Evolutionary conservation across 1,140 invertebrate species (phyloP), one percentile per base, ranked within the genome.

Genomic region (Tetramorium simillimum): DNA sequence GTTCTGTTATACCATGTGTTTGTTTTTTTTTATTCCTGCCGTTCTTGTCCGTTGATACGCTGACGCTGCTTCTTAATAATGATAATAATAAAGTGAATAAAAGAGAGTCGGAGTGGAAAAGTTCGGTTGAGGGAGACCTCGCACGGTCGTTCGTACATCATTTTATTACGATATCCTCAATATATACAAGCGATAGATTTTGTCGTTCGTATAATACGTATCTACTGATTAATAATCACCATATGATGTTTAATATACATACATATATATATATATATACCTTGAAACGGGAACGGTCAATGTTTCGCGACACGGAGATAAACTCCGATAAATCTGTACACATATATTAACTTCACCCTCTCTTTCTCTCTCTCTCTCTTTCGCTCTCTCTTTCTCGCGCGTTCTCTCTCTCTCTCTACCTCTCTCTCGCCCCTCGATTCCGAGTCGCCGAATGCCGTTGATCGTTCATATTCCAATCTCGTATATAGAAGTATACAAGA

Each of bases 151-250:
- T 93, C 91, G 89, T 93, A 93, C 91, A 93, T 93, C 89, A 92
- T 91, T 93, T 94, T 94, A 94, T 93, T 94, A 94, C 70, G 91
- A 91, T 92, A 93, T 89, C 91, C 88, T 93, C 86, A 91, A 86
- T 92, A 93, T 94, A 93, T 94, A 94, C 92, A 94, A 93, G 91
- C 93, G 93, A 89, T 93, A 93, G 92, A 91, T 92, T 92, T 92
- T 88, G 72, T 92, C 73, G 72, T 92, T 93, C 84, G 88, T 93
- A 93, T 91, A 93, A 91, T 93, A 92, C 85, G 72, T 93, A 92
- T 89, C 89, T 91, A 92, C 88, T 89, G 91, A 89, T 90, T 91
- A 91, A 91, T 88, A 90, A 88, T 93, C 87, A 88, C 90, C 88
- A 90, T 90, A 73, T 82, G 72, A 60, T 86, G 70, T 88, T 89